These are phyloP conservation scores for Mola mola DNA, from an alignment of 2,113 vertebrate genomes.

Conservation along the genomic window DNA sequence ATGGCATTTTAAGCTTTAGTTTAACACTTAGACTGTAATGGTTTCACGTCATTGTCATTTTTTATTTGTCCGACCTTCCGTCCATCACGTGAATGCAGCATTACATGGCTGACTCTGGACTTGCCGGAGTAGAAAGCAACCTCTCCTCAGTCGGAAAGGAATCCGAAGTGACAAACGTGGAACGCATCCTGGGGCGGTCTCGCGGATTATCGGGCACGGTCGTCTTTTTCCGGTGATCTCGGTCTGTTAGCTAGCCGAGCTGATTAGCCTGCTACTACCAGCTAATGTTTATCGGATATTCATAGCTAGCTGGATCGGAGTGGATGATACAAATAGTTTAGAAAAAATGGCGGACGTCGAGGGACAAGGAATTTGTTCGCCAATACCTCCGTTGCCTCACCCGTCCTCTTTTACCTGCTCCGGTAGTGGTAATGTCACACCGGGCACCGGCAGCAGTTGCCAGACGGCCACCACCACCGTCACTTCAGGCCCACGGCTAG, in stretches of 20 bases:
- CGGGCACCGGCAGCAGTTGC: conserved; percentile 63
- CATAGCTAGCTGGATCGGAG: conserved; percentile 20
- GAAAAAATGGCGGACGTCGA: conserved; percentile 79
- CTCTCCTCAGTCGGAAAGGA: too few relatives aligned
- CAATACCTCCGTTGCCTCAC: conserved; percentile 59
- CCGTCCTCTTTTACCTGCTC: conserved; percentile 66
- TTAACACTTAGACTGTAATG: too few relatives aligned
- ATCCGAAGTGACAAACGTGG: too few relatives aligned
- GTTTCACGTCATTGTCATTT: too few relatives aligned
- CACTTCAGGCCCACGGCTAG: conserved; percentile 88
- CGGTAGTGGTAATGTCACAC: conserved; percentile 62
- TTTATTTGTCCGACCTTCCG: too few relatives aligned
- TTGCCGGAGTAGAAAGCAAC: too few relatives aligned
- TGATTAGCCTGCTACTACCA: conserved; percentile 64
- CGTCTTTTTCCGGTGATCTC: conserved; percentile 61
- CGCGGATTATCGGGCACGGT: conserved; percentile 46
- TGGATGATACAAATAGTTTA: conserved; percentile 53
- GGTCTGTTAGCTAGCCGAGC: conserved; percentile 63
- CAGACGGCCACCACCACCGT: conserved; percentile 69
- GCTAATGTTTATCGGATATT: conserved; percentile 66
- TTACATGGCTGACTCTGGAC: too few relatives aligned
- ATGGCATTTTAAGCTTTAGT: too few relatives aligned
- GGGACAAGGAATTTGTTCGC: conserved; percentile 66
- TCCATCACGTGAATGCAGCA: too few relatives aligned
- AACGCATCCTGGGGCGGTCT: conserved; percentile 47